Evolutionary conservation across 2,113 vertebrate species (phyloP).

Genomic region (Centrocercus urophasianus): DNA sequence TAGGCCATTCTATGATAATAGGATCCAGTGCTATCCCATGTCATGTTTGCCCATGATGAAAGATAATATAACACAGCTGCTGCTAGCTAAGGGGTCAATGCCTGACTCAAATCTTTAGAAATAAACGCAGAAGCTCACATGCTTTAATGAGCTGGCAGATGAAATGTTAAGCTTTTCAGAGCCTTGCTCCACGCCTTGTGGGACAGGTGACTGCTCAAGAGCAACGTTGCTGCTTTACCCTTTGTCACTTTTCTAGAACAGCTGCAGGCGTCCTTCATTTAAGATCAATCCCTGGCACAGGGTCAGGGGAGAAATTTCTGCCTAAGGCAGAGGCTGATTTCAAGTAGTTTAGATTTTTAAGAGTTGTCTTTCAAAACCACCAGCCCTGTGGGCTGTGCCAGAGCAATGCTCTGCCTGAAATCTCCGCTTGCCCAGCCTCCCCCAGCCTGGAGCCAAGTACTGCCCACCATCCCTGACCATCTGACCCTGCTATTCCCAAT

Average conservation of each 20-base stretch:
- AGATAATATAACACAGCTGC: not conserved
- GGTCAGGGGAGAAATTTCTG: constrained; percentile 18
- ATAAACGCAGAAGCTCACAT: not conserved
- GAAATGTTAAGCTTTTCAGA: not conserved
- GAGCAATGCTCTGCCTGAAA: not conserved
- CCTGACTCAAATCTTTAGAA: not conserved
- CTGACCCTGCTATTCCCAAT: not conserved
- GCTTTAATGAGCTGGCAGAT: not conserved
- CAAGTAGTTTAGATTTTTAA: not conserved
- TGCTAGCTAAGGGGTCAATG: not conserved
- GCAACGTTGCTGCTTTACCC: not conserved
- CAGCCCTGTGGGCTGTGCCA: not conserved
- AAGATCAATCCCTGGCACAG: not conserved
- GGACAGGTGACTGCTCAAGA: not conserved
- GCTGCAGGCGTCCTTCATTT: not conserved
- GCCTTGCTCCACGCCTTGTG: not conserved
- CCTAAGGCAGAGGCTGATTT: not conserved
- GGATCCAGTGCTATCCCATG: not conserved
- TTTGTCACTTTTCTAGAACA: not conserved
- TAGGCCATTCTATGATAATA: not conserved
- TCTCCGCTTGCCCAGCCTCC: not conserved
- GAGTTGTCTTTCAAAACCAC: not conserved
- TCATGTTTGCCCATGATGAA: not conserved
- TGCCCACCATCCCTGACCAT: not conserved
- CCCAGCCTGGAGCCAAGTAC: not conserved